phyloP scores from a whole-genome alignment of 2,797 vertebrate species.

The Telmatherina bonti region DNA sequence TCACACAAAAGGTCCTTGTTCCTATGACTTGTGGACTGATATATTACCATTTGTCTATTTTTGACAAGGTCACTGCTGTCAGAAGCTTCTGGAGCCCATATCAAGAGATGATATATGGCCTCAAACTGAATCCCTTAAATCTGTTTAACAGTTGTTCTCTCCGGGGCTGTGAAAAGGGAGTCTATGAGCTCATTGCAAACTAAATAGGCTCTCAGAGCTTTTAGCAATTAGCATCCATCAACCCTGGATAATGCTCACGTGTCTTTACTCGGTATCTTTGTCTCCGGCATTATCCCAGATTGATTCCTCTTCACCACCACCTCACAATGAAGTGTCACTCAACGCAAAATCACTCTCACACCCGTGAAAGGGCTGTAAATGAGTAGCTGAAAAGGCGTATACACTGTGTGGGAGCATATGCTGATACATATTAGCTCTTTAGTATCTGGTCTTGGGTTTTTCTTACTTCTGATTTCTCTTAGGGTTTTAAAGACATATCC shows the following conservation, averaged over 20 bases:
- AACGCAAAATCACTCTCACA: slow-evolving; percentile 35
- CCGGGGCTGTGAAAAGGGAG: slow-evolving; percentile 30
- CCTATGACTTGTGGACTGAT: neutral
- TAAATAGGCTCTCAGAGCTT: slow-evolving; percentile 53
- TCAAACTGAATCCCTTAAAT: slow-evolving; percentile 51
- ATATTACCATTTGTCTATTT: slow-evolving; percentile 16
- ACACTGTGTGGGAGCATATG: neutral
- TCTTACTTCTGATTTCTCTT: slow-evolving; percentile 12
- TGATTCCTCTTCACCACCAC: slow-evolving; percentile 40
- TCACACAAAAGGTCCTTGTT: slow-evolving; percentile 1
- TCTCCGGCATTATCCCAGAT: slow-evolving; percentile 41
- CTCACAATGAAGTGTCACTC: slow-evolving; percentile 42
- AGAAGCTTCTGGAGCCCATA: slow-evolving; percentile 5
- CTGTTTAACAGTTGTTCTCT: slow-evolving; percentile 45
- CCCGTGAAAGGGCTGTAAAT: slow-evolving; percentile 42
- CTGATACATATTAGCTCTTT: slow-evolving; percentile 12
- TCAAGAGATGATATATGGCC: slow-evolving; percentile 42
- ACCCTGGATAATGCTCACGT: slow-evolving; percentile 39
- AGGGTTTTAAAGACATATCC: slow-evolving; percentile 99
- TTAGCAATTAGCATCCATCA: slow-evolving; percentile 71
- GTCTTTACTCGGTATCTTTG: slow-evolving; percentile 42
- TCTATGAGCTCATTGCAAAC: slow-evolving; percentile 42
- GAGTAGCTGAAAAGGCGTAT: slow-evolving; percentile 26
- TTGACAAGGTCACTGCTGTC: slow-evolving; percentile 33
- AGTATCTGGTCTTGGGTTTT: neutral